Evolutionary conservation across 2,113 vertebrate genomes (phyloP), one percentile per base, ranked within the genome.

Genomic region (Gobius niger): DNA sequence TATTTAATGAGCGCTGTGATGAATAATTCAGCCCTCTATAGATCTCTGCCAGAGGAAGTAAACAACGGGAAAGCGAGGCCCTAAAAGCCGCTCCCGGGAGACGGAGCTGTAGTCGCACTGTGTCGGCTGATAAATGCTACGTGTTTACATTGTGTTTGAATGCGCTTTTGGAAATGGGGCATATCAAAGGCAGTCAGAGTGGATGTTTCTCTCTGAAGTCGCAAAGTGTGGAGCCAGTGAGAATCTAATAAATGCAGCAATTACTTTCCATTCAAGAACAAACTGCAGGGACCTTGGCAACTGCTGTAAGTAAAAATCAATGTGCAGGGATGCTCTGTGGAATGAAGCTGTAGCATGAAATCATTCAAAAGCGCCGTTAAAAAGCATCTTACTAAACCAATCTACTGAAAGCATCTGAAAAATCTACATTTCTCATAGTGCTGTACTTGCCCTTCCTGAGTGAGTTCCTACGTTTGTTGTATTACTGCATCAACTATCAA

Each of bases 91-190:
- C 18, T 79, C 67, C 69, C 69, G 9, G 54, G 75, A 47, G 78
- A 76, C 0, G 3, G 44, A 0, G n/a, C 57, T 70, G 65, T 18
- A 24, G 41, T 44, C 16, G 60, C 19, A 9, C 51, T 42, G 72
- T 59, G 65, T 54, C 6, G 65, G 68, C 68, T 72, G 67, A 67
- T 70, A 71, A 68, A 52, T 64, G 61, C 65, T 59, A 50, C 53
- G 51, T 73, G 66, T 79, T 79, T 76, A 72, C 73, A 71, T 63
- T 76, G 75, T 73, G 18, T 73, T 44, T 61, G 53, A 54, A 64
- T 18, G 49, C 46, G 10, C 53, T 56, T 34, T 73, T 54, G 51
- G 62, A 56, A 44, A 70, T 67, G 15, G 54, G 14, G 53, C 44
- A 51, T 49, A 67, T 63, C 60, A 74, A 60, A 74, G 54, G 15